Base-by-base conservation (phyloP, 2,797 vertebrate genomes). In the Rhyacichthys aspro region DNA sequence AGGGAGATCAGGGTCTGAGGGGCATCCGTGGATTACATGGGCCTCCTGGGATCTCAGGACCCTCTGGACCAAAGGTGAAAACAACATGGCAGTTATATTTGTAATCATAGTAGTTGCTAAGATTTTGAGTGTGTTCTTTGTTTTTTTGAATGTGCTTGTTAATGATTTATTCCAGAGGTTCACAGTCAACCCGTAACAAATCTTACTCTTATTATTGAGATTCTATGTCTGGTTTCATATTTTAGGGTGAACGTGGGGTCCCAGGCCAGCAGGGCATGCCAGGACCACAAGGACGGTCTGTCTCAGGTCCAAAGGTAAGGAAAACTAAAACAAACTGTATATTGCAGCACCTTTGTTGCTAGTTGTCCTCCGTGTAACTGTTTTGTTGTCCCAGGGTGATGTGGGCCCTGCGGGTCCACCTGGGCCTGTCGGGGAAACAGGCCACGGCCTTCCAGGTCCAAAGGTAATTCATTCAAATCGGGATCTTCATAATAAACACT, bases 1-100 rank as follows among this genome's bases (percentile, higher is more conserved):
- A 96, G 95, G 95, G 95, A 39, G 95, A 97, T 86, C 94, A 96
- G 83, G 95, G 95, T 61, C 89, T 93, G 63, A 92, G 94, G 76
- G 96, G 96, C 46, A 87, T 95, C 67, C 93, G 94, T 81, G 95
- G 95, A 45, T 89, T 96, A 81, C 90, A 93, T 74, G 96, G 95
- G 52, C 92, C 94, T 74, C 75, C 88, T 44, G 95, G 95, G 58
- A 78, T 91, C 32, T 72, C 93, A 69, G 95, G 96, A 74, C 94
- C 93, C 19, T 88, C 91, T 43, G 96, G 95, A 63, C 78, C 94
- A 85, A 97, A 98, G 90, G 96, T 95, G 82, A 73, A 74, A 64
- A 17, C 43, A 33, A 34, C 3, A 18, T 4, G 8, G 9, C 15
- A 17, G 8, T 17, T 5, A 17, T 4, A 10, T 17, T 19, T 16